Percentiles rank a stretch among this genome's conserved stretches.
phyloP scores from a whole-genome alignment of 2,888 invertebrate genomes.

The Lacanobia wlatinum region DNA sequence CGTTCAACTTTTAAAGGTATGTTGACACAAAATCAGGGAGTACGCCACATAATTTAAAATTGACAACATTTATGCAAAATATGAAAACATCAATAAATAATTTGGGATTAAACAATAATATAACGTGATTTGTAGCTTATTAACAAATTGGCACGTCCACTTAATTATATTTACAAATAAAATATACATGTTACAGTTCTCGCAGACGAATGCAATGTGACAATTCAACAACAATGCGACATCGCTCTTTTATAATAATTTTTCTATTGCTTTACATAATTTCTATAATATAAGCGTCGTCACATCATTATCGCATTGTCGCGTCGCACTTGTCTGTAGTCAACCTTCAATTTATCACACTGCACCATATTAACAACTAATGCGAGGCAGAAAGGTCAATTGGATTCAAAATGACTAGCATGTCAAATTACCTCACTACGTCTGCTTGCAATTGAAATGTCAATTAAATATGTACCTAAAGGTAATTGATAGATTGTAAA shows the following conservation, averaged over 20 bases:
- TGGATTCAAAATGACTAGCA: background rate
- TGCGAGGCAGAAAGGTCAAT: constrained; percentile 39
- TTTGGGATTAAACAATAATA: constrained; percentile 52
- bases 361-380: constrained; percentile 29
- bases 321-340: background rate
- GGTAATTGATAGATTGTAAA: background rate
- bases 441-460: background rate
- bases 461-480: background rate
- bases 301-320: background rate
- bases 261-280: background rate
- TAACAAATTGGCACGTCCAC: constrained; percentile 80
- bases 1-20: background rate
- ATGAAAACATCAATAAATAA: constrained; percentile 66
- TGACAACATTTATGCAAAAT: constrained; percentile 74
- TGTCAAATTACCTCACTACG: background rate
- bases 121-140: constrained; percentile 66
- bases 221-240: background rate
- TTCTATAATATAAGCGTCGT: background rate
- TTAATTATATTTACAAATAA: constrained; percentile 76
- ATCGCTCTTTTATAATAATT: background rate
- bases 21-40: constrained; percentile 47
- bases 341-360: constrained; percentile 63
- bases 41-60: constrained; percentile 68
- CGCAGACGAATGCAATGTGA: background rate
- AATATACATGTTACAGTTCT: constrained; percentile 51